phyloP scores from a whole-genome alignment of 2,797 vertebrate genomes.

The Lithobates sylvaticus region DNA sequence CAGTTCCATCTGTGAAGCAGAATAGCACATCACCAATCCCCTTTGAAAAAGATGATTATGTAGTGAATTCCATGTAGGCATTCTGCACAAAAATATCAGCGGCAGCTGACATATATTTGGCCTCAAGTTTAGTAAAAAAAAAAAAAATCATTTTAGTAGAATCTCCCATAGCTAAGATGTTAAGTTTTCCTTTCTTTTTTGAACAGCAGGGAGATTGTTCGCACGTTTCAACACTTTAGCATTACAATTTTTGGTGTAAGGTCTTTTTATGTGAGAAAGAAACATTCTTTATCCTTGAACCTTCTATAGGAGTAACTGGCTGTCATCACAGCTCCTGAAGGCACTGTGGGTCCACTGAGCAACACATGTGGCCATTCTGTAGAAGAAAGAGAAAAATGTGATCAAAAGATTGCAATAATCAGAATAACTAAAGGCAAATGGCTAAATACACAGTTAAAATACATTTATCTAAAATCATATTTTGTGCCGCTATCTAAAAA shows the following conservation, averaged over 20 bases:
- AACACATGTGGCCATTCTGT: slow-evolving; percentile 97
- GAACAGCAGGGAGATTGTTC: slow-evolving; percentile 61
- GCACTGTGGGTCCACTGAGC: slow-evolving; percentile 99
- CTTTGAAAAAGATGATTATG: slow-evolving; percentile 21
- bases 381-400: slow-evolving; percentile 54
- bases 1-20: slow-evolving; percentile 30
- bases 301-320: slow-evolving; percentile 66
- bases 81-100: slow-evolving; percentile 68
- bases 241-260: slow-evolving; percentile 88
- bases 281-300: slow-evolving; percentile 77
- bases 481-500: no score
- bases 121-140: slow-evolving; percentile 62
- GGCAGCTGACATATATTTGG: slow-evolving; percentile 66
- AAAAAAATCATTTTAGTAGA: slow-evolving; percentile 61
- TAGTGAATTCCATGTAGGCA: slow-evolving; percentile 26
- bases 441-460: neutral
- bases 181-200: slow-evolving; percentile 41
- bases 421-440: neutral
- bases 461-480: no score
- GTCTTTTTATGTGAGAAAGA: slow-evolving; percentile 72
- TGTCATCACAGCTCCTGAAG: slow-evolving; percentile 89
- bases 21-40: slow-evolving; percentile 7
- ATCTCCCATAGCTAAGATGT: slow-evolving; percentile 66
- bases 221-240: slow-evolving; percentile 69
- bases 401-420: neutral